Conservation (phyloP, 2,797 vertebrate genomes). For the Phoebastria nigripes region DNA sequence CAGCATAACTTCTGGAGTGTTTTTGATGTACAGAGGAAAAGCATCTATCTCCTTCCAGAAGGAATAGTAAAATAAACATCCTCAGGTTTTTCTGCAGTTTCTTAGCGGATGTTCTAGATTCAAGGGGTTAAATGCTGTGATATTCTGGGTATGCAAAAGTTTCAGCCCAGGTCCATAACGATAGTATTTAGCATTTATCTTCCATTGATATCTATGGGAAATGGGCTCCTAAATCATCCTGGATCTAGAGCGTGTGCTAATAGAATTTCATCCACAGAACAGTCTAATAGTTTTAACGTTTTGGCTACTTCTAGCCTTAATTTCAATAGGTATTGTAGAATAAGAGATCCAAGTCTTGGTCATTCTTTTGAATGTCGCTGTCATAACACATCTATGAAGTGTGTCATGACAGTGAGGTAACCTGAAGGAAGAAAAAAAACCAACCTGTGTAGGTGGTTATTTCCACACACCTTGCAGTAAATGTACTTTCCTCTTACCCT, state of each 20-base stretch:
- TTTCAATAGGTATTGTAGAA: neutral
- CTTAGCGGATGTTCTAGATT: neutral
- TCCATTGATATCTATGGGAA: neutral
- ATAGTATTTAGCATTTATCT: neutral
- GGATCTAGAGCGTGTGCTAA: neutral
- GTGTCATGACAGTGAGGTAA: neutral
- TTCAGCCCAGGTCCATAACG: neutral
- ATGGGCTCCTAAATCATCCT: neutral
- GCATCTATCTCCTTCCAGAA: neutral
- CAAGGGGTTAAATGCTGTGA: neutral
- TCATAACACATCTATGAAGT: neutral
- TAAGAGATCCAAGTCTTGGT: neutral
- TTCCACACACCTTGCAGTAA: neutral
- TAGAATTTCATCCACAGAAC: neutral
- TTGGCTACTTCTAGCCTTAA: neutral
- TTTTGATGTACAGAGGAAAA: neutral
- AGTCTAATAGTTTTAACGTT: neutral
- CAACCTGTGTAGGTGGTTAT: neutral
- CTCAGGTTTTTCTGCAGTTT: neutral
- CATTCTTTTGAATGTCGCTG: neutral
- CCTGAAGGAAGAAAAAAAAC: neutral
- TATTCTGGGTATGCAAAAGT: neutral
- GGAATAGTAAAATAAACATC: neutral
- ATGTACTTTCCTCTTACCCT: neutral
- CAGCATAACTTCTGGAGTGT: neutral